A percentile compares a stretch with the other conserved stretches of the same genome.
Evolutionary conservation across 2,113 vertebrate genomes (phyloP).

Genomic region (Eira barbara): DNA sequence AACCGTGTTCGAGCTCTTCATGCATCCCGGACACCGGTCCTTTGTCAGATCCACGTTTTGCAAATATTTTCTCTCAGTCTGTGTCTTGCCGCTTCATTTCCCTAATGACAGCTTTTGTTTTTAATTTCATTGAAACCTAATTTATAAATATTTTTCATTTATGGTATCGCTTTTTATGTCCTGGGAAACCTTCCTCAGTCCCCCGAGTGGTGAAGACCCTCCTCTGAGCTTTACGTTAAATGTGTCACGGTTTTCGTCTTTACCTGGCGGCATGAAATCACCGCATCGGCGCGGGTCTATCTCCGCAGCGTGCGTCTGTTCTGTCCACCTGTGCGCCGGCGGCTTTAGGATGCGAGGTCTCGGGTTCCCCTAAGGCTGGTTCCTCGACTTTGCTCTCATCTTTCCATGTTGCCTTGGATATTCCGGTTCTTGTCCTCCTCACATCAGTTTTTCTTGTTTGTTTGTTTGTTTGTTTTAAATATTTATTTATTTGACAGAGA

Average conservation of each 20-base stretch:
- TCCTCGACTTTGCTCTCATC: not conserved
- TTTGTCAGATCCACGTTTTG: not conserved
- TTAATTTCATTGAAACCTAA: not conserved
- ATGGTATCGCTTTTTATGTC: not conserved
- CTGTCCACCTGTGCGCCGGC: fast-evolving
- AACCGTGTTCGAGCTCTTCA: not conserved
- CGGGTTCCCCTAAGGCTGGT: not conserved
- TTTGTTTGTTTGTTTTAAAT: no score
- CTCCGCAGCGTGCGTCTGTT: not conserved
- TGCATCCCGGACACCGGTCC: not conserved
- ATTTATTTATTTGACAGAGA: no score
- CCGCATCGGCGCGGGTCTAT: fast-evolving
- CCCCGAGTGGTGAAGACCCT: not conserved
- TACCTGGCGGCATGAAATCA: not conserved
- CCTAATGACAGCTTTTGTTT: not conserved
- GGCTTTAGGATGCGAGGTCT: not conserved
- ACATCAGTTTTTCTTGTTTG: not conserved
- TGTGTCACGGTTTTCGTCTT: no score
- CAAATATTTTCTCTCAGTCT: not conserved
- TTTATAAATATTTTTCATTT: not conserved
- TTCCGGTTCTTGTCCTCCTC: not conserved
- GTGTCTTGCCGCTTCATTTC: not conserved
- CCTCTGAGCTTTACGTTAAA: not conserved
- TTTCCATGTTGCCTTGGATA: not conserved
- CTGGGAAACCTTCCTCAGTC: not conserved